Percentiles rank a stretch among this genome's conserved stretches.
These are phyloP conservation scores for Amblyjoppa fuscipennis DNA, from an alignment of 2,888 invertebrate genomes.

Conservation along the genomic window DNA sequence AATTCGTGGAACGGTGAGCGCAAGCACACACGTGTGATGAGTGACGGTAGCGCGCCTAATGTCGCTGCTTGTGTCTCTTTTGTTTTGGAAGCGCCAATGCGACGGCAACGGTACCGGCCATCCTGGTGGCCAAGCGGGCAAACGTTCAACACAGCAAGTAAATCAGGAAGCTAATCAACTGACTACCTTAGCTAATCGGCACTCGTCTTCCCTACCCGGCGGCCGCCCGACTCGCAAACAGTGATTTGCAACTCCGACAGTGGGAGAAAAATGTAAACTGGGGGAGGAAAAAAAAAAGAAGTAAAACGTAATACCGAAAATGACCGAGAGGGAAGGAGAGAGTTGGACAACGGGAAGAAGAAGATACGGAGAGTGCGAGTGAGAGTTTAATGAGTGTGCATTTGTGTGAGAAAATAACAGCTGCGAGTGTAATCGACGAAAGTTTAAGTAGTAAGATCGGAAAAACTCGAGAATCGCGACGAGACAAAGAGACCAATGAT, in stretches of 20 bases:
- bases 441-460: slow-evolving; percentile 19
- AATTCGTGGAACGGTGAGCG: neutral
- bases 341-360: neutral
- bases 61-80: slow-evolving; percentile 82
- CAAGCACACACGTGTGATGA: slow-evolving; percentile 25
- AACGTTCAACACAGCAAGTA: slow-evolving; percentile 78
- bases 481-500: slow-evolving; percentile 18
- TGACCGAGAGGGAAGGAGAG: neutral
- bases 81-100: slow-evolving; percentile 83
- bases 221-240: slow-evolving; percentile 67
- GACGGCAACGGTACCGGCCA: slow-evolving; percentile 79
- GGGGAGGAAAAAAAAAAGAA: slow-evolving; percentile 38
- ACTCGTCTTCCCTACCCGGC: slow-evolving; percentile 61
- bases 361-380: slow-evolving; percentile 2
- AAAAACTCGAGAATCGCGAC: slow-evolving; percentile 32
- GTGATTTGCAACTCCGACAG: slow-evolving; percentile 27
- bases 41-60: slow-evolving; percentile 75
- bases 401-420: neutral
- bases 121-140: slow-evolving; percentile 78
- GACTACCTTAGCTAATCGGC: slow-evolving; percentile 57
- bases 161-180: slow-evolving; percentile 67
- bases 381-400: neutral
- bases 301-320: neutral
- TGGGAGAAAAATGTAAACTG: slow-evolving; percentile 5
- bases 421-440: neutral